Evolutionary conservation across 1,140 invertebrate species (phyloP).

Genomic region (Atta colombica): DNA sequence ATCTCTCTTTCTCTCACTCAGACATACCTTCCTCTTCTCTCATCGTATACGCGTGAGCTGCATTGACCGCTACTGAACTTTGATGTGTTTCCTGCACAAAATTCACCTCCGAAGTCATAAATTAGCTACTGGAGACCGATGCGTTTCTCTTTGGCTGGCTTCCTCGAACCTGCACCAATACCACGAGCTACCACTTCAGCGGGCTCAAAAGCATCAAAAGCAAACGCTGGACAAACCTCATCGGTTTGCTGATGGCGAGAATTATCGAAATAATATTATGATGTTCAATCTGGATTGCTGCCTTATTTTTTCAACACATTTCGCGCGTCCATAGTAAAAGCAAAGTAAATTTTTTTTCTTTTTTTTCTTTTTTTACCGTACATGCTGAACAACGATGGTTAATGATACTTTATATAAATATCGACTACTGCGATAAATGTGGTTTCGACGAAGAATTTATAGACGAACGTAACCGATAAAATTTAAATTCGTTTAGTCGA

Average conservation of each 20-base stretch:
- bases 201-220: slow-evolving; percentile 73
- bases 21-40: slow-evolving; percentile 39
- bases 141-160: slow-evolving; percentile 72
- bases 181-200: slow-evolving; percentile 55
- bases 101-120: slow-evolving; percentile 85
- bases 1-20: slow-evolving; percentile 52
- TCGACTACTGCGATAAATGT: neutral
- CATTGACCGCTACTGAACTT: slow-evolving; percentile 86
- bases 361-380: neutral
- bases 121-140: slow-evolving; percentile 82
- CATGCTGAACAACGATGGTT: neutral
- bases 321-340: slow-evolving; percentile 20
- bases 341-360: neutral
- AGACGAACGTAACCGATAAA: neutral
- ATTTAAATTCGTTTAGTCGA: neutral
- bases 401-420: slow-evolving; percentile 7
- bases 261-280: slow-evolving; percentile 50
- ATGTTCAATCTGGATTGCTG: slow-evolving; percentile 50
- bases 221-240: slow-evolving; percentile 68
- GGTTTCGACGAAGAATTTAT: neutral
- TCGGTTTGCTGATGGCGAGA: slow-evolving; percentile 39
- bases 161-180: slow-evolving; percentile 72
- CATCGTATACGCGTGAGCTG: slow-evolving; percentile 69
- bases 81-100: slow-evolving; percentile 85
- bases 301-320: slow-evolving; percentile 59